These are phyloP conservation scores for Drosophila quadrilineata DNA, from an alignment of 1,140 invertebrate species.

Conservation along the genomic window DNA sequence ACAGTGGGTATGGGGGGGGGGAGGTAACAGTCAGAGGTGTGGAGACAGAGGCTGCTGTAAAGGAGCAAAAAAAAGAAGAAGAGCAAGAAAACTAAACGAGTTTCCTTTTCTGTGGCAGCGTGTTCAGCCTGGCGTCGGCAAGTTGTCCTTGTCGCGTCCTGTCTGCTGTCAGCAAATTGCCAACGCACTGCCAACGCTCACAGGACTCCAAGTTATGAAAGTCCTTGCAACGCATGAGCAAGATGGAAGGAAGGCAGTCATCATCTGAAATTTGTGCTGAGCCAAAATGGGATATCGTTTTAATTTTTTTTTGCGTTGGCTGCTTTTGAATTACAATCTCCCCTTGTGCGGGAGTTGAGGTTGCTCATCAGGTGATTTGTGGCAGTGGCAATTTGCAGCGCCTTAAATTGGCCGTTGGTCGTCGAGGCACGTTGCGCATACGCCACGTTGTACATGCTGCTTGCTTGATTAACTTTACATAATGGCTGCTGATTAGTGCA, in stretches of 20 bases:
- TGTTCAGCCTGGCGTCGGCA: too few relatives aligned
- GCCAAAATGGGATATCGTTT: conserved; percentile 77
- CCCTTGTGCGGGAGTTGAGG: not conserved
- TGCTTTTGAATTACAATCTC: conserved; percentile 16
- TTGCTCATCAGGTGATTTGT: conserved; percentile 37
- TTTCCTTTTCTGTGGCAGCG: conserved; percentile 48
- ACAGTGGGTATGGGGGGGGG: too few relatives aligned
- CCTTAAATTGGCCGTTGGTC: conserved; percentile 29
- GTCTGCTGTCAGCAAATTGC: conserved; percentile 66
- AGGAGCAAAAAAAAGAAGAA: too few relatives aligned
- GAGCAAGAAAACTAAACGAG: conserved; percentile 78
- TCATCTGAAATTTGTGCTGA: conserved; percentile 76
- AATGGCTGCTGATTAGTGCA: conserved; percentile 69
- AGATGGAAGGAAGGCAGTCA: too few relatives aligned
- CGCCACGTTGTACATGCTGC: conserved; percentile 34
- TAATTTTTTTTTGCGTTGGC: conserved; percentile 56
- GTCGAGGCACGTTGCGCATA: conserved; percentile 40
- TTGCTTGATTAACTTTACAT: conserved; percentile 69
- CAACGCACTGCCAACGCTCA: conserved; percentile 59
- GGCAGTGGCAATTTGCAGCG: conserved; percentile 32
- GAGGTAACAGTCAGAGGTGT: too few relatives aligned
- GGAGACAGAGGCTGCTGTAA: too few relatives aligned
- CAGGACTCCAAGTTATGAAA: conserved; percentile 26
- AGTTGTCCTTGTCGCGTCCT: not conserved
- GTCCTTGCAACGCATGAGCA: conserved; percentile 19